Evolutionary conservation across 2,113 vertebrate species (phyloP).

Genomic region (Chlorodrepanis virens): DNA sequence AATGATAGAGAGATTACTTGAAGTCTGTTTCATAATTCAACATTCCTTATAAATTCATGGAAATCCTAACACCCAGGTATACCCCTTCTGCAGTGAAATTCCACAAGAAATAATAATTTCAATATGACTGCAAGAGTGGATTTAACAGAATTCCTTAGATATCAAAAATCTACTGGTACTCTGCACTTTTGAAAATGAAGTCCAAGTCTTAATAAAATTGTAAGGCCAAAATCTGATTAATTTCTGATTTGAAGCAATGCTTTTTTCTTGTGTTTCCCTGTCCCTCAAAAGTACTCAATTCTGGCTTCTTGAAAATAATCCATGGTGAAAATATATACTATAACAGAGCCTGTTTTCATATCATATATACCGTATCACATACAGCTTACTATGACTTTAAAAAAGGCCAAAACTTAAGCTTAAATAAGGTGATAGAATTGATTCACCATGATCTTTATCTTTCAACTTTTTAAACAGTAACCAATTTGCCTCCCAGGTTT

Average conservation of each 20-base stretch:
- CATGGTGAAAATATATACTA: background rate
- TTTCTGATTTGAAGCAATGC: background rate
- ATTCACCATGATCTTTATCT: background rate
- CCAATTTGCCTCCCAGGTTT: background rate
- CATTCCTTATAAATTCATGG: background rate
- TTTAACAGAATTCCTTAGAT: background rate
- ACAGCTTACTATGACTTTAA: background rate
- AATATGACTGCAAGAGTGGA: background rate
- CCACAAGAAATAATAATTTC: background rate
- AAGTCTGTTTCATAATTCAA: background rate
- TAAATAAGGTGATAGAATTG: background rate
- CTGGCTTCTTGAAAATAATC: background rate
- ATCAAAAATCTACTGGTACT: background rate
- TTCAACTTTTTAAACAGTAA: background rate
- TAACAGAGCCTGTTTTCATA: background rate
- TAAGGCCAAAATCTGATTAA: background rate
- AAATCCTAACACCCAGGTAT: background rate
- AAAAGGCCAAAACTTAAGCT: background rate
- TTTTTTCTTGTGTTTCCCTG: background rate
- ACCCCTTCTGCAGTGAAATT: fast-evolving
- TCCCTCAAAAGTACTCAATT: background rate
- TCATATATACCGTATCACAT: background rate
- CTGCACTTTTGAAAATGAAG: background rate
- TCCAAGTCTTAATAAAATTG: background rate
- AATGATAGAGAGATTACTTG: background rate